Percentiles rank a stretch among this genome's conserved stretches.
Evolutionary conservation across 1,140 invertebrate species (phyloP).

Genomic region (Nasonia vitripennis): DNA sequence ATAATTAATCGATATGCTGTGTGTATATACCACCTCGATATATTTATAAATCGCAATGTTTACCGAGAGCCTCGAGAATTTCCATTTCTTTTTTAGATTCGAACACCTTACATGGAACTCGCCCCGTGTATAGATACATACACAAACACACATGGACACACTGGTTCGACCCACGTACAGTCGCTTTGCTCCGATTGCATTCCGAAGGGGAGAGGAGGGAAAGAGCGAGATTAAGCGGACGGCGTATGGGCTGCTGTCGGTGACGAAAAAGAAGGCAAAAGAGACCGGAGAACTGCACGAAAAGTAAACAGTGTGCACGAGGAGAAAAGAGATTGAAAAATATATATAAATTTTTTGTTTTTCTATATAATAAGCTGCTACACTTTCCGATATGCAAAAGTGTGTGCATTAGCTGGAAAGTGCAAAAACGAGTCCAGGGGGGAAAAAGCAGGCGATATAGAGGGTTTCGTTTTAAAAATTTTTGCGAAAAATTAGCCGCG

Average conservation of each 20-base stretch:
- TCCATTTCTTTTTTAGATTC: constrained; percentile 17
- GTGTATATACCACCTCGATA: too few relatives aligned
- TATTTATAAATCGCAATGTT: neutral
- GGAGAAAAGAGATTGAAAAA: neutral
- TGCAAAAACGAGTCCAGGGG: too few relatives aligned
- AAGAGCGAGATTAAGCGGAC: constrained; percentile 21
- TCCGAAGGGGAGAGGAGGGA: constrained; percentile 57
- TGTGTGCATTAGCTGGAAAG: too few relatives aligned
- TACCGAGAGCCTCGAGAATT: neutral
- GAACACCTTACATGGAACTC: constrained; percentile 7
- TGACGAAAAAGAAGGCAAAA: constrained; percentile 33
- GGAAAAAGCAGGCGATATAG: too few relatives aligned
- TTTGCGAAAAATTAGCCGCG: neutral
- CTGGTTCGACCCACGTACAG: constrained; percentile 33
- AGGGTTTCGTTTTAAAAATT: neutral
- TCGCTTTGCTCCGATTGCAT: constrained; percentile 68
- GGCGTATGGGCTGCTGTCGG: neutral
- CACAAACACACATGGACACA: neutral
- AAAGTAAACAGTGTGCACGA: constrained; percentile 40
- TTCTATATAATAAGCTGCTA: too few relatives aligned
- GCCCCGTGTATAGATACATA: neutral
- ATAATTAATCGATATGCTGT: too few relatives aligned
- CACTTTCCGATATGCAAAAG: too few relatives aligned
- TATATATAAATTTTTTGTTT: too few relatives aligned
- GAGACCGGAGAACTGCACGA: constrained; percentile 19